Conservation (phyloP, 2,113 vertebrate species). For the Sterna hirundo region DNA sequence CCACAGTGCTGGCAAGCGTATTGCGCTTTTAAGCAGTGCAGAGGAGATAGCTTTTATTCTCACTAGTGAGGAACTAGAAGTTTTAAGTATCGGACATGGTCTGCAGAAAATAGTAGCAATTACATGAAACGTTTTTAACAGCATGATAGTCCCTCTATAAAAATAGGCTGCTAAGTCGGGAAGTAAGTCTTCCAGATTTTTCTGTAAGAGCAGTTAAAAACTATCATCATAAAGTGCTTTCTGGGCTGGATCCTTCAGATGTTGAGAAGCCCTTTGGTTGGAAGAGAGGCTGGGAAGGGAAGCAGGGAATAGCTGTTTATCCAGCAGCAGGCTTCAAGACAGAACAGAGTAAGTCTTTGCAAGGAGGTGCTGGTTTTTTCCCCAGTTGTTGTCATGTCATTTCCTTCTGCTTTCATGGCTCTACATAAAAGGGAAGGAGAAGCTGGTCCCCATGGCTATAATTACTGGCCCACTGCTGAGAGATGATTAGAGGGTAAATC, state of each 20-base stretch:
- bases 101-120: not conserved
- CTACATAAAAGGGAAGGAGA: not conserved
- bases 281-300: not conserved
- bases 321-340: not conserved
- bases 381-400: not conserved
- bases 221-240: not conserved
- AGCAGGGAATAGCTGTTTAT: not conserved
- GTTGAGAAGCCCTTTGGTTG: not conserved
- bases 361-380: not conserved
- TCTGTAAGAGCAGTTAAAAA: not conserved
- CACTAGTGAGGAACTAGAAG: not conserved
- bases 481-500: conserved; percentile 13
- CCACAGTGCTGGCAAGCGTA: not conserved
- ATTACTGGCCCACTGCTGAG: conserved; percentile 4
- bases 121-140: not conserved
- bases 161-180: not conserved
- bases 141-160: not conserved
- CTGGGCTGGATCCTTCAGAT: not conserved
- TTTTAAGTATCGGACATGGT: not conserved
- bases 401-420: conserved; percentile 23
- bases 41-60: not conserved
- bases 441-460: not conserved
- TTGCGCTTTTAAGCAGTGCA: not conserved
- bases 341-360: not conserved
- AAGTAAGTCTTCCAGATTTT: not conserved